These are phyloP conservation scores for Sycophila sp. DNA, from an alignment of 1,140 invertebrate genomes.

Conservation along the genomic window DNA sequence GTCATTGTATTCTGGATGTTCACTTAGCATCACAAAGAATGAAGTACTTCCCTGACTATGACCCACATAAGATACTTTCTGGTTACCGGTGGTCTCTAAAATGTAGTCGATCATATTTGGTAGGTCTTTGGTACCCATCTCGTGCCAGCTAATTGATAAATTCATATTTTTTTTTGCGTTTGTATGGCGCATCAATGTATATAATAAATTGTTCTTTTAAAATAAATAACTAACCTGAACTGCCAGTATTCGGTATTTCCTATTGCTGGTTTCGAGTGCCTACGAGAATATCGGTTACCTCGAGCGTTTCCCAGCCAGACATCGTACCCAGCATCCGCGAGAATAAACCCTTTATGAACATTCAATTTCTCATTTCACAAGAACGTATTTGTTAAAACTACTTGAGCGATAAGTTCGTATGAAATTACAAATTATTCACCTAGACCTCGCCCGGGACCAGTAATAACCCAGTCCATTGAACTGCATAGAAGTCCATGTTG, in stretches of 20 bases:
- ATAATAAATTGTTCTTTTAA: neutral
- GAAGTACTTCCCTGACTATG: conserved; percentile 72
- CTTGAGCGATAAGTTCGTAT: conserved; percentile 57
- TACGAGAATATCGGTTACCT: conserved; percentile 72
- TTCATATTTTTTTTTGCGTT: neutral
- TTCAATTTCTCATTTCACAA: conserved; percentile 61
- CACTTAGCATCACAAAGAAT: conserved; percentile 73
- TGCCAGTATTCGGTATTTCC: conserved; percentile 41
- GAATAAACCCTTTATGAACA: conserved; percentile 52
- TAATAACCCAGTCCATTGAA: conserved; percentile 75
- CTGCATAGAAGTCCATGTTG: conserved; percentile 79
- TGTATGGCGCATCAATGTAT: neutral
- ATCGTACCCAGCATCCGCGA: conserved; percentile 74
- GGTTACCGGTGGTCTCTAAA: conserved; percentile 65
- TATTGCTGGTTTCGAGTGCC: conserved; percentile 1
- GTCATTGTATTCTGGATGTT: conserved; percentile 69
- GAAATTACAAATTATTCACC: conserved; percentile 59
- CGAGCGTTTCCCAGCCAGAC: conserved; percentile 79
- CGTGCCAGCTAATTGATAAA: conserved; percentile 68
- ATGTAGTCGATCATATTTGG: conserved; percentile 79
- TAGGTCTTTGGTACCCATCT: conserved; percentile 79
- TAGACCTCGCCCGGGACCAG: conserved; percentile 70
- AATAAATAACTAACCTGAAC: conserved; percentile 69
- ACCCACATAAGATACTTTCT: conserved; percentile 73
- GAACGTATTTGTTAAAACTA: conserved; percentile 77